These are phyloP conservation scores for Meloidogyne floridensis DNA, from an alignment of 1,140 invertebrate genomes.

Conservation along the genomic window DNA sequence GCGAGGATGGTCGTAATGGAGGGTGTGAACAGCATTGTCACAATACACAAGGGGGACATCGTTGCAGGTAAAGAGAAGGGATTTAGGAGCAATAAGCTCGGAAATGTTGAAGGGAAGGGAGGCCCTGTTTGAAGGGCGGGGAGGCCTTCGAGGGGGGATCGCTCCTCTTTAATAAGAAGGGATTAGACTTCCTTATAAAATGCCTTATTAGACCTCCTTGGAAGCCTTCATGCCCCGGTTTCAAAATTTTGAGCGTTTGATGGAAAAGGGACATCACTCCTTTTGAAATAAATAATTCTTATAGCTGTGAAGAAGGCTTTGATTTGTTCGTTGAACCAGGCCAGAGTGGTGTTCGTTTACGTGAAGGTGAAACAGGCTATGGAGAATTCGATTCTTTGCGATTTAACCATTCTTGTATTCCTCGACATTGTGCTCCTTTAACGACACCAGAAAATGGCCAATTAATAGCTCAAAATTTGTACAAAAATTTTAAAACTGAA, in stretches of 20 bases:
- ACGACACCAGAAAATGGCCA: slow-evolving; percentile 84
- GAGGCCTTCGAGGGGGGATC: no score
- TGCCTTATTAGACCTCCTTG: no score
- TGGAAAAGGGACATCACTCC: no score
- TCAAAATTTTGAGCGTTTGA: no score
- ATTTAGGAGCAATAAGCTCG: no score
- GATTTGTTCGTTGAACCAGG: slow-evolving; percentile 86
- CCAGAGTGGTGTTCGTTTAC: slow-evolving; percentile 83
- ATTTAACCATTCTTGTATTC: slow-evolving; percentile 79
- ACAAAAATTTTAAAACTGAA: neutral
- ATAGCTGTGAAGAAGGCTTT: slow-evolving; percentile 82
- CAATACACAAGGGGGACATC: slow-evolving; percentile 78
- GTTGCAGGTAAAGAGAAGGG: slow-evolving; percentile 72
- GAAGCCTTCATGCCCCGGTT: no score
- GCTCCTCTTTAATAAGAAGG: no score
- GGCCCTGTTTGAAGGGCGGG: no score
- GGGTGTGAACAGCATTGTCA: slow-evolving; percentile 76
- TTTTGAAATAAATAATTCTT: neutral
- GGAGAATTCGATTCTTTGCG: slow-evolving; percentile 84
- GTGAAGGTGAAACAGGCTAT: slow-evolving; percentile 80
- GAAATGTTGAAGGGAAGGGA: no score
- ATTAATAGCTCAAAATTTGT: slow-evolving; percentile 73
- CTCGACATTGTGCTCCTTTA: slow-evolving; percentile 75
- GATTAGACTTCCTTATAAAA: no score
- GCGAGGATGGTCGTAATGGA: slow-evolving; percentile 78